Base-by-base conservation (phyloP, 2,888 invertebrate genomes). In the Aleiodes leptofemur region DNA sequence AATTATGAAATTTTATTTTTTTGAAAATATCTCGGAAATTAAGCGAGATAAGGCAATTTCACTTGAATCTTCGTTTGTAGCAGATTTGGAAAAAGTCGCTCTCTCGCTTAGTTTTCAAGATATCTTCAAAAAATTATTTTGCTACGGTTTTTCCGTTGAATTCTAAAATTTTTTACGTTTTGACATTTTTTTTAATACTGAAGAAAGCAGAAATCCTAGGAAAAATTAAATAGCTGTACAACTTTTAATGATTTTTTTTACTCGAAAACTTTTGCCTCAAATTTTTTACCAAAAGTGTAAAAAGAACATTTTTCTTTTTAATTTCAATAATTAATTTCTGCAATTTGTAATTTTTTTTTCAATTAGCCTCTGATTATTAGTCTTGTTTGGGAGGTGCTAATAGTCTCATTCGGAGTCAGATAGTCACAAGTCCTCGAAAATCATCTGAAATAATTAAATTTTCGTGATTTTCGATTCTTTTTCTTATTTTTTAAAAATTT, bases 381-480 rank as follows among this genome's bases (percentile, higher is more conserved):
- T 61, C 69, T 69, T 69, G 34, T n/a, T 55, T 50, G 73, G 14
- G 53, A 74, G 74, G 70, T 74, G 70, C 64, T 61, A 56, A 56
- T 73, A 68, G 56, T 66, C 73, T 56, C 68, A 66, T 53, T 66
- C 68, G 73, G 66, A 66, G 57, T 72, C 16, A 53, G 61, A 29
- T 59, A 68, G 66, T 68, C 66, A 51, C 31, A 51, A 66, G 13
- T 11, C 14, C 13, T 66, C 66, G 66, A 68, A 51, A 68, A 66
- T 50, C 16, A 23, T 43, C 16, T 38, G 43, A 61, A 38, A 16
- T 61, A 38, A 61, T 38, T 61, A 13, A 38, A 14, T 8, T 38
- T 38, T 38, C 8, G 8, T 38, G 38, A 70, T 69, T 56, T 74
- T 61, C 68, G 13, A 53, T 71, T 68, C 2, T 23, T 23, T 76